phyloP scores from a whole-genome alignment of 1,140 invertebrate species.

The Rhizoglyphus robini region DNA sequence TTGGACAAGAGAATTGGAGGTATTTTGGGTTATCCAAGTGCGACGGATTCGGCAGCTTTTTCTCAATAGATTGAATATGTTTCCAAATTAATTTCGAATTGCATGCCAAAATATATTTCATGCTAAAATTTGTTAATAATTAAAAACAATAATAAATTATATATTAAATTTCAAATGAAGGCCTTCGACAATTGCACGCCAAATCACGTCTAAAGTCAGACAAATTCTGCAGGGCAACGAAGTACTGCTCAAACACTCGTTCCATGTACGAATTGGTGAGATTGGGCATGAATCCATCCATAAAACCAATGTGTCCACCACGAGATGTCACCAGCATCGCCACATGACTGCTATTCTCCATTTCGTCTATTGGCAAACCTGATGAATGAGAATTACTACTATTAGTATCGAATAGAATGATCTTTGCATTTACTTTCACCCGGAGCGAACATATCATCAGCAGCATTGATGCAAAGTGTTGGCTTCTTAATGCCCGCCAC shows the following conservation, averaged over 20 bases:
- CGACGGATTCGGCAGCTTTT: no score
- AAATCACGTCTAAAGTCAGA: conserved; percentile 2
- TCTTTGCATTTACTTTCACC: conserved; percentile 43
- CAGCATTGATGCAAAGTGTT: conserved; percentile 58
- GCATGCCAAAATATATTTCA: no score
- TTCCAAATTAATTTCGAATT: no score
- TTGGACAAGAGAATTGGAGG: not conserved
- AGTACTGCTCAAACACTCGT: conserved; percentile 1
- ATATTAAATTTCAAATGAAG: no score
- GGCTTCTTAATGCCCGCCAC: conserved; percentile 53
- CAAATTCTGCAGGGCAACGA: not conserved
- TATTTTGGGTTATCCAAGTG: not conserved
- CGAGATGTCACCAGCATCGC: conserved; percentile 60
- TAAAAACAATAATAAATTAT: no score
- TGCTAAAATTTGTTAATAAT: no score
- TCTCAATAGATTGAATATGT: no score
- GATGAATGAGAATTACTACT: not conserved
- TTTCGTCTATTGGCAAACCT: conserved; percentile 19
- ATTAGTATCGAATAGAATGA: not conserved
- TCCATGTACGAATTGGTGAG: conserved; percentile 16
- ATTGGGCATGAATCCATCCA: conserved; percentile 52
- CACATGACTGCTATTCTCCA: conserved; percentile 29
- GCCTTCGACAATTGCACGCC: no score
- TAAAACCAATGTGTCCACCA: conserved; percentile 70
- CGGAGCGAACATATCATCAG: conserved; percentile 72